Evolutionary conservation across 1,140 invertebrate genomes (phyloP).

Genomic region (Aleiodes sp.): DNA sequence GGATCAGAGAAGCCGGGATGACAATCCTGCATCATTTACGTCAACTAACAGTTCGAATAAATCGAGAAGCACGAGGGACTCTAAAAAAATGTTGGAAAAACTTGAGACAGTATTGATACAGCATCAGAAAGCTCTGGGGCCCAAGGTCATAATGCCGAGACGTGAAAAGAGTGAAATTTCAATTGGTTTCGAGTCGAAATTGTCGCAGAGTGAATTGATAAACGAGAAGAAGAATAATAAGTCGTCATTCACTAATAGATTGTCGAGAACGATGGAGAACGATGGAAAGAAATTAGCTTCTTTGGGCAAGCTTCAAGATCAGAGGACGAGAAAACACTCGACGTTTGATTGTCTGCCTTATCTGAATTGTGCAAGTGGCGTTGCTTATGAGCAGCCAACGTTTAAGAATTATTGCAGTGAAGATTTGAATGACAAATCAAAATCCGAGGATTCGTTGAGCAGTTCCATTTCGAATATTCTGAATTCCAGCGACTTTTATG

Average conservation of each 20-base stretch:
- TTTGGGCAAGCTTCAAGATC: conserved; percentile 8
- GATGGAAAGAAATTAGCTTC: conserved; percentile 25
- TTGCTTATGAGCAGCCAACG: conserved; percentile 34
- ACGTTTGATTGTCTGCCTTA: conserved; percentile 66
- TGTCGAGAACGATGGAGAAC: conserved; percentile 21
- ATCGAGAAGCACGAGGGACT: conserved; percentile 42
- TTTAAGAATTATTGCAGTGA: conserved; percentile 36
- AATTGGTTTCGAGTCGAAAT: conserved; percentile 35
- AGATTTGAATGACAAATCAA: conserved; percentile 18
- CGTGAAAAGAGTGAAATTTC: conserved; percentile 20
- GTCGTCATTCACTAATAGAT: too few relatives aligned
- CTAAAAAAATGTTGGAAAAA: conserved; percentile 71
- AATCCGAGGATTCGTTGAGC: conserved; percentile 28
- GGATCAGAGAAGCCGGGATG: neutral
- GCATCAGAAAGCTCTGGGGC: conserved; percentile 56
- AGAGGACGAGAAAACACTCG: conserved; percentile 32
- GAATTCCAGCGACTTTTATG: conserved; percentile 25
- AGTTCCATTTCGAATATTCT: conserved; percentile 27
- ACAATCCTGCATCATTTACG: neutral
- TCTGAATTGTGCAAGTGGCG: conserved; percentile 63
- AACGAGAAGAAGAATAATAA: too few relatives aligned
- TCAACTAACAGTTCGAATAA: neutral
- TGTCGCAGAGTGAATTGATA: conserved; percentile 34
- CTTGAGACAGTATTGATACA: conserved; percentile 68
- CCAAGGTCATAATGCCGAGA: conserved; percentile 32